A percentile compares a stretch with the other conserved stretches of the same genome.
Evolutionary conservation across 2,797 vertebrate genomes (phyloP).

Genomic region (Holocentrus rufus): DNA sequence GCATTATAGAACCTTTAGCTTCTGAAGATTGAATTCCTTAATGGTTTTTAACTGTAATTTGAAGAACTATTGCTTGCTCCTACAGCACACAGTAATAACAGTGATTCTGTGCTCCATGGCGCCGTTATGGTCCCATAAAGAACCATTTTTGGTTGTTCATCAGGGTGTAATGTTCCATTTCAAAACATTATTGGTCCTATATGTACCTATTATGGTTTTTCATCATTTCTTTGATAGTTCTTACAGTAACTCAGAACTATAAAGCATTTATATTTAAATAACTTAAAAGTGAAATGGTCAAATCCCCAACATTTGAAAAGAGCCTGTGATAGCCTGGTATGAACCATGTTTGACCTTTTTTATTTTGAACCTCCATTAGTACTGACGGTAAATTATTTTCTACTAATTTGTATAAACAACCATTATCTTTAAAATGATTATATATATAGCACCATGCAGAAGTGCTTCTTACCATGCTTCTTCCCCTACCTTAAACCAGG

Average conservation of each 20-base stretch:
- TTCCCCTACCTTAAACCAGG: conserved; percentile 40
- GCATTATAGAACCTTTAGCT: conserved; percentile 52
- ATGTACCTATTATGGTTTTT: conserved; percentile 53
- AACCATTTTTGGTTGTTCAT: conserved; percentile 70
- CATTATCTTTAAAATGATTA: conserved; percentile 31
- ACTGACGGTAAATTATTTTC: conserved; percentile 7
- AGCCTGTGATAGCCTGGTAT: conserved; percentile 11
- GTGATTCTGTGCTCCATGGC: conserved; percentile 58
- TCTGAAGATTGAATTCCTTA: conserved; percentile 45
- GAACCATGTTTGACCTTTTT: conserved; percentile 29
- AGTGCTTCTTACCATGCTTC: not conserved
- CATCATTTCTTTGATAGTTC: conserved; percentile 63
- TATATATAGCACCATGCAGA: conserved; percentile 13
- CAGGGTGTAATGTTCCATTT: conserved; percentile 71
- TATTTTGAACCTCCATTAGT: conserved; percentile 30
- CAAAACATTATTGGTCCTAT: conserved; percentile 70
- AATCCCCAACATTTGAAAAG: conserved; percentile 14
- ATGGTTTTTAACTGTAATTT: conserved; percentile 52
- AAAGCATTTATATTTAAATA: conserved; percentile 43
- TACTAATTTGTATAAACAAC: conserved; percentile 32
- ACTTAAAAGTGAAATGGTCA: conserved; percentile 27
- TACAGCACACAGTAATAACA: conserved; percentile 54
- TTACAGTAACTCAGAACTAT: conserved; percentile 50
- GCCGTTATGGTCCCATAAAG: conserved; percentile 66
- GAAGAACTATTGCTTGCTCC: conserved; percentile 51